These are phyloP conservation scores for Trichonephila clavata DNA, from an alignment of 1,140 invertebrate genomes.

Conservation along the genomic window DNA sequence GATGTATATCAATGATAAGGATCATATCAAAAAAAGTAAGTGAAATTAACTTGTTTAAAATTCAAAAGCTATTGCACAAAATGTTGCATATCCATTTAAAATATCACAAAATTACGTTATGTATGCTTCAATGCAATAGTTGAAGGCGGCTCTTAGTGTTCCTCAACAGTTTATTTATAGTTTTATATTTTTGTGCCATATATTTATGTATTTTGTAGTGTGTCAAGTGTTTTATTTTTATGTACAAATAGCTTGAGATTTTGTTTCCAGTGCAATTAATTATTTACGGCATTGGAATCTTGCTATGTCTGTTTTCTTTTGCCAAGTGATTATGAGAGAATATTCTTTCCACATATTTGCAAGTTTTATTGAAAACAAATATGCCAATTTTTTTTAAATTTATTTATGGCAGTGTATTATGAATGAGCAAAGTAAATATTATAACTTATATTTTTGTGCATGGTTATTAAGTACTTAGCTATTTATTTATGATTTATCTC, in stretches of 20 bases:
- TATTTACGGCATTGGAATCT: background rate
- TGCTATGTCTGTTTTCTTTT: background rate
- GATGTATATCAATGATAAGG: slow-evolving; percentile 32
- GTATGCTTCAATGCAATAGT: slow-evolving; percentile 7
- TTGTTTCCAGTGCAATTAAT: background rate
- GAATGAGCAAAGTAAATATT: too few relatives aligned
- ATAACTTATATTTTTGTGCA: too few relatives aligned
- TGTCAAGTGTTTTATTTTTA: slow-evolving; percentile 34
- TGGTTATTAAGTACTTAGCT: too few relatives aligned
- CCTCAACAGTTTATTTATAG: slow-evolving; percentile 20
- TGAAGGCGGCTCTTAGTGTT: slow-evolving; percentile 31
- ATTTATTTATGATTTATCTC: too few relatives aligned
- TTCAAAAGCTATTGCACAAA: slow-evolving; percentile 43
- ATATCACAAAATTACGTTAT: background rate
- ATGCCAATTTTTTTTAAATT: background rate
- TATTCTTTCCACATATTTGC: background rate
- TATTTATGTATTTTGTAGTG: slow-evolving; percentile 52
- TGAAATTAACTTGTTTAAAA: background rate
- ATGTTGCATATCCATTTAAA: slow-evolving; percentile 59
- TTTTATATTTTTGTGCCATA: slow-evolving; percentile 69
- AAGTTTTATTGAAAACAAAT: background rate
- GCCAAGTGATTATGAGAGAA: slow-evolving; percentile 60
- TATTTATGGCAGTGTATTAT: too few relatives aligned
- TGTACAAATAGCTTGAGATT: background rate
- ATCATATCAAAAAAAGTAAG: slow-evolving; percentile 63